Evolutionary conservation across 2,888 invertebrate species (phyloP).

Genomic region (Tupiocoris notatus): DNA sequence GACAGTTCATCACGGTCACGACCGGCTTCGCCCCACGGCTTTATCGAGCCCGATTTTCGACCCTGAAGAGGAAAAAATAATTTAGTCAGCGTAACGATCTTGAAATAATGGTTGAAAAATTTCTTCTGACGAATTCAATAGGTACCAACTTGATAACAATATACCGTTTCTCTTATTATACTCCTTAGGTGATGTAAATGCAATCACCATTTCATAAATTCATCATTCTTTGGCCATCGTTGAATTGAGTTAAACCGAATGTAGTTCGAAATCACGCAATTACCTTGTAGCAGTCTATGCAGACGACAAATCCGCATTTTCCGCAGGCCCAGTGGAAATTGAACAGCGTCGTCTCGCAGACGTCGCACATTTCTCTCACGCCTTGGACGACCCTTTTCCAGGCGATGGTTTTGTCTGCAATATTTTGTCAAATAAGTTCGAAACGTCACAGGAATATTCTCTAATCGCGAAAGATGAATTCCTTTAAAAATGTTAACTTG

Average conservation of each 20-base stretch:
- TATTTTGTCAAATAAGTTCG: constrained; percentile 23
- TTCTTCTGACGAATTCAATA: too few relatives aligned
- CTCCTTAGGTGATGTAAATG: too few relatives aligned
- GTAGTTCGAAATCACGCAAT: too few relatives aligned
- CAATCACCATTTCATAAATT: too few relatives aligned
- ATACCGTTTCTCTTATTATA: not conserved
- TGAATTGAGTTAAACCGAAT: too few relatives aligned
- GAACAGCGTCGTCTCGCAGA: constrained; percentile 95
- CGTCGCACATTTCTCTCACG: constrained; percentile 96
- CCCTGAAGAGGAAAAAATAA: constrained; percentile 55
- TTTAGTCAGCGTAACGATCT: not conserved
- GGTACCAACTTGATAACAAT: too few relatives aligned
- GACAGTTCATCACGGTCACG: constrained; percentile 73
- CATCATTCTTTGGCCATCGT: too few relatives aligned
- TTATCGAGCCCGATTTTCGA: constrained; percentile 65
- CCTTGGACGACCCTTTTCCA: constrained; percentile 97
- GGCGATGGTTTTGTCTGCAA: constrained; percentile 79
- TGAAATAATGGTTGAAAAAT: too few relatives aligned
- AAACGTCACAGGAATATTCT: too few relatives aligned
- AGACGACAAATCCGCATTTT: constrained; percentile 95
- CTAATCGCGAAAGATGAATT: too few relatives aligned
- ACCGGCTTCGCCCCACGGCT: constrained; percentile 63
- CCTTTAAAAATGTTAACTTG: too few relatives aligned
- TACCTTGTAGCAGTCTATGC: constrained; percentile 91
- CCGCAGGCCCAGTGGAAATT: constrained; percentile 98